These are phyloP conservation scores for Megathymus violae DNA, from an alignment of 1,140 invertebrate species.

Conservation along the genomic window DNA sequence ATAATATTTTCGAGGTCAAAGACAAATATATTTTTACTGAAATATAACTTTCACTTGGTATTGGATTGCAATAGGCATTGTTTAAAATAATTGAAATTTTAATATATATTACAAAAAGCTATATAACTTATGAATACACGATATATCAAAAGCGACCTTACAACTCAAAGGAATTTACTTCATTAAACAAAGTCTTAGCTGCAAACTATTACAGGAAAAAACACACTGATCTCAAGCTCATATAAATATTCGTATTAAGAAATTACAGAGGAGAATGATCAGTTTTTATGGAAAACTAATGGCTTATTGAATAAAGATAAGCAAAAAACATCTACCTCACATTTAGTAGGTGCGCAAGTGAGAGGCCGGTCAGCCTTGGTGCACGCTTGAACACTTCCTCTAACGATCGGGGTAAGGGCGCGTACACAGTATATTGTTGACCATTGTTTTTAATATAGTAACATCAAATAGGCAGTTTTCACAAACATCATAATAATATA, in stretches of 20 bases:
- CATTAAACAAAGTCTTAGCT: conserved; percentile 13
- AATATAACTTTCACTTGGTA: too few relatives aligned
- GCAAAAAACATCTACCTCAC: conserved; percentile 33
- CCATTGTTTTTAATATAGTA: conserved; percentile 3
- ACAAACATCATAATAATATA: too few relatives aligned
- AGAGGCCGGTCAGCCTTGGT: conserved; percentile 66
- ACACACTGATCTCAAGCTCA: conserved; percentile 1
- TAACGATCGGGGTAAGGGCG: conserved; percentile 42
- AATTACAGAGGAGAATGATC: conserved; percentile 25
- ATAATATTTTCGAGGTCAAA: too few relatives aligned
- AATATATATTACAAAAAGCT: neutral
- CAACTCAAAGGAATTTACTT: conserved; percentile 12
- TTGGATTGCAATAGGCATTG: neutral
- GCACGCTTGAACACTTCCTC: conserved; percentile 58
- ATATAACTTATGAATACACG: neutral
- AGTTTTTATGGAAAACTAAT: conserved; percentile 33
- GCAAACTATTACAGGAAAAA: conserved; percentile 20
- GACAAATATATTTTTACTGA: too few relatives aligned
- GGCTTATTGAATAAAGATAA: conserved; percentile 36
- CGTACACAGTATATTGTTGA: conserved; percentile 11
- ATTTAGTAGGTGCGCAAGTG: conserved; percentile 57
- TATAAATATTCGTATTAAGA: conserved; percentile 24
- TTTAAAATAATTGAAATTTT: neutral
- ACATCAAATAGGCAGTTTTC: too few relatives aligned
- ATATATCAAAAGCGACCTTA: neutral